phyloP scores from a whole-genome alignment of 2,113 vertebrate genomes.

The Cryptoleucopteryx plumbea region DNA sequence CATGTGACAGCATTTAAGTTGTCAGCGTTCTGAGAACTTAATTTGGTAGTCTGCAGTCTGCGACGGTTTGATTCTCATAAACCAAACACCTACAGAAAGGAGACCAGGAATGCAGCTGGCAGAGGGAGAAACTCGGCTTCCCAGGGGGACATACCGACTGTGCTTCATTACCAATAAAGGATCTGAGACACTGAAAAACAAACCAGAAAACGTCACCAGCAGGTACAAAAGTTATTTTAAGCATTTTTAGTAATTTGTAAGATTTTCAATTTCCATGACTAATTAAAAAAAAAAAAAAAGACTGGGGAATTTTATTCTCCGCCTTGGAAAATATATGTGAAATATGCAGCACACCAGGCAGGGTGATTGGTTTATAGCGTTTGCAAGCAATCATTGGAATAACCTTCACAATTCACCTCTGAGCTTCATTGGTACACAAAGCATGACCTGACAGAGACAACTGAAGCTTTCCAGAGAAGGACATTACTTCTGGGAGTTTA shows the following conservation, averaged over 20 bases:
- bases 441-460: background rate
- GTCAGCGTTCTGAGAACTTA: conserved; percentile 8
- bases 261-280: background rate
- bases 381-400: background rate
- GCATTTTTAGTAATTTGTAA: background rate
- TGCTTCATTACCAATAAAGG: background rate
- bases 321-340: background rate
- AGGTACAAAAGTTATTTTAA: background rate
- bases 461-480: background rate
- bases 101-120: background rate
- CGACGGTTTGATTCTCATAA: background rate
- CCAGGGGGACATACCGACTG: background rate
- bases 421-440: background rate
- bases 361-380: background rate
- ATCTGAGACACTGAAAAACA: background rate
- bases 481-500: background rate
- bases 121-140: background rate
- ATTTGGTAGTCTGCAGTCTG: background rate
- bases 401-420: background rate
- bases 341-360: background rate
- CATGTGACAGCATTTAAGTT: conserved; percentile 37
- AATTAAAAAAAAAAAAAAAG: background rate
- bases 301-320: background rate
- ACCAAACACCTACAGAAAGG: background rate
- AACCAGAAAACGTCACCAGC: background rate